Evolutionary conservation across 2,888 invertebrate species (phyloP).

Genomic region (Allolobophora icterica): DNA sequence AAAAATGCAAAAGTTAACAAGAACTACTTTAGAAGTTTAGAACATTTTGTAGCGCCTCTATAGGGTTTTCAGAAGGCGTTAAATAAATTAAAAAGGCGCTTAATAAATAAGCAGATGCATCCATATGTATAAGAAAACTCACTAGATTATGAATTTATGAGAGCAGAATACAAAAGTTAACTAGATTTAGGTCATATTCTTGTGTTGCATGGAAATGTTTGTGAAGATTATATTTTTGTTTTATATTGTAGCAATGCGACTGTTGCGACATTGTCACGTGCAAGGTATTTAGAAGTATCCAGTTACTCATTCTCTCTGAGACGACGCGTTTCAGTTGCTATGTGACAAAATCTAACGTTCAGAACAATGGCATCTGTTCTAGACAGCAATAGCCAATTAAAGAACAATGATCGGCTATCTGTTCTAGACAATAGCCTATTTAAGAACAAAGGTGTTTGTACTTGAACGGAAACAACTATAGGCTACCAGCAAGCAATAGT

Average conservation of each 20-base stretch:
- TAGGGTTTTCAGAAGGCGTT: background rate
- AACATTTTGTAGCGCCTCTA: background rate
- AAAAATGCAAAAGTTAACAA: too few species aligned
- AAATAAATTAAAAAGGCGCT: background rate
- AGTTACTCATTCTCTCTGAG: background rate
- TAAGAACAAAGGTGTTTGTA: background rate
- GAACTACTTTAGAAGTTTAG: background rate
- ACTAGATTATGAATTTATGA: background rate
- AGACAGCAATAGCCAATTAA: background rate
- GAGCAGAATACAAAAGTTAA: background rate
- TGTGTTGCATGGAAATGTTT: background rate
- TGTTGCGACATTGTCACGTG: background rate
- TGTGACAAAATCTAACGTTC: background rate
- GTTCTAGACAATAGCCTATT: background rate
- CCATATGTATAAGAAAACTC: background rate
- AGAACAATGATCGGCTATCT: too few species aligned
- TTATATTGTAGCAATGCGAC: conserved; percentile 11
- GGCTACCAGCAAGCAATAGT: too few species aligned
- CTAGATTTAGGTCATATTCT: too few species aligned
- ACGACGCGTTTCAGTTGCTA: background rate
- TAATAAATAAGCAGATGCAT: background rate
- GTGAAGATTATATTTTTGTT: background rate
- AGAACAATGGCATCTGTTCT: background rate
- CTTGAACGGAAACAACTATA: too few species aligned
- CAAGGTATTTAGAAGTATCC: conserved; percentile 3